These are phyloP conservation scores for Nomada goodeniana DNA, from an alignment of 2,888 invertebrate genomes.

Conservation along the genomic window DNA sequence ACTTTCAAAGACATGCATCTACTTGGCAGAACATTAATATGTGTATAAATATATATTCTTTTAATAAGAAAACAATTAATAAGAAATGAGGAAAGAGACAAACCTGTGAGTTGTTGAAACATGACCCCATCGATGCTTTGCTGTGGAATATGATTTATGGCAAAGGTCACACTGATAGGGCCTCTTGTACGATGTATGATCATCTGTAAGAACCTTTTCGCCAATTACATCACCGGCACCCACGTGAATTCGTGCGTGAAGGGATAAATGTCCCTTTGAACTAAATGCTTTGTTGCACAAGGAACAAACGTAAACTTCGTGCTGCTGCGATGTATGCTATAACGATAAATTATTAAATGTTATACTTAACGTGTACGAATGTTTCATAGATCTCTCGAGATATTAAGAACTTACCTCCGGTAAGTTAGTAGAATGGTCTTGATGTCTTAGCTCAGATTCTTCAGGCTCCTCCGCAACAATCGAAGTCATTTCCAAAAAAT, in stretches of 20 bases:
- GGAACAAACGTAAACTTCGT: conserved; percentile 83
- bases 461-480: conserved; percentile 77
- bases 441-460: conserved; percentile 34
- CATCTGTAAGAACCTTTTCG: conserved; percentile 83
- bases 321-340: conserved; percentile 79
- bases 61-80: neutral
- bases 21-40: neutral
- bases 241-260: conserved; percentile 84
- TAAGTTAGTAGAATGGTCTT: conserved; percentile 30
- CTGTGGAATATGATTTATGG: conserved; percentile 84
- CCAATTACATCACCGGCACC: conserved; percentile 83
- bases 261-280: conserved; percentile 84
- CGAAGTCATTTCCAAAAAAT: conserved; percentile 81
- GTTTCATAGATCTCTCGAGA: neutral
- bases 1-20: too few relatives aligned
- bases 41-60: neutral
- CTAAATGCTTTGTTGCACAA: conserved; percentile 84
- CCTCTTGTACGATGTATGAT: conserved; percentile 83
- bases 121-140: conserved; percentile 85
- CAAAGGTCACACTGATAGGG: conserved; percentile 84
- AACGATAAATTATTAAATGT: conserved; percentile 38
- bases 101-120: conserved; percentile 84
- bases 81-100: conserved; percentile 1
- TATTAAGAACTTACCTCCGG: conserved; percentile 28
- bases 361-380: neutral